Conservation (phyloP, 2,888 invertebrate species). For the Drosophila recens region DNA sequence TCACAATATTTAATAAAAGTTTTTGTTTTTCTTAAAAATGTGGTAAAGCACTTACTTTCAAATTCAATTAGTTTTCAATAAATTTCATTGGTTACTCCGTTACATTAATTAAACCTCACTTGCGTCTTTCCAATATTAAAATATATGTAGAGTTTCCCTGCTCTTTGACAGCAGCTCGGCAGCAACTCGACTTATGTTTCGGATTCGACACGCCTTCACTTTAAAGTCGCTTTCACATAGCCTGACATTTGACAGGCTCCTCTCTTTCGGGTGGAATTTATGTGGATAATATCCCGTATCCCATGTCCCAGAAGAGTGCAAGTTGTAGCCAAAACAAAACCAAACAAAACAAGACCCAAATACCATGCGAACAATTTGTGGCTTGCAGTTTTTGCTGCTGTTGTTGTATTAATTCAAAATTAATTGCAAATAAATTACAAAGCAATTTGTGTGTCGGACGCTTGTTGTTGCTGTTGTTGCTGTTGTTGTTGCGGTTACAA, state of each 20-base stretch:
- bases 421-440: slow-evolving; percentile 80
- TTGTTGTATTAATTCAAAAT: slow-evolving; percentile 78
- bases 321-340: slow-evolving; percentile 48
- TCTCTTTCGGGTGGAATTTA: slow-evolving; percentile 40
- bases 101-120: slow-evolving; percentile 43
- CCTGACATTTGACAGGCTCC: slow-evolving; percentile 60
- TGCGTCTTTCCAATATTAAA: slow-evolving; percentile 16
- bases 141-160: slow-evolving; percentile 3
- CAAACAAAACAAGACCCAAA: slow-evolving; percentile 67
- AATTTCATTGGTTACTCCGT: not conserved
- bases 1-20: too few species aligned
- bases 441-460: slow-evolving; percentile 77
- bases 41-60: not conserved
- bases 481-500: slow-evolving; percentile 45
- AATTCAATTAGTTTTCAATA: slow-evolving; percentile 12
- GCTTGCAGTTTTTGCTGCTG: slow-evolving; percentile 41
- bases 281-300: slow-evolving; percentile 43
- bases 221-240: slow-evolving; percentile 48
- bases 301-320: slow-evolving; percentile 39
- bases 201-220: slow-evolving; percentile 48
- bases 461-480: slow-evolving; percentile 23
- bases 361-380: slow-evolving; percentile 66
- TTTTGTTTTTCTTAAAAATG: not conserved
- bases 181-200: slow-evolving; percentile 28
- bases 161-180: not conserved